Conservation (phyloP, 2,113 vertebrate species). For the Bos javanicus region DNA sequence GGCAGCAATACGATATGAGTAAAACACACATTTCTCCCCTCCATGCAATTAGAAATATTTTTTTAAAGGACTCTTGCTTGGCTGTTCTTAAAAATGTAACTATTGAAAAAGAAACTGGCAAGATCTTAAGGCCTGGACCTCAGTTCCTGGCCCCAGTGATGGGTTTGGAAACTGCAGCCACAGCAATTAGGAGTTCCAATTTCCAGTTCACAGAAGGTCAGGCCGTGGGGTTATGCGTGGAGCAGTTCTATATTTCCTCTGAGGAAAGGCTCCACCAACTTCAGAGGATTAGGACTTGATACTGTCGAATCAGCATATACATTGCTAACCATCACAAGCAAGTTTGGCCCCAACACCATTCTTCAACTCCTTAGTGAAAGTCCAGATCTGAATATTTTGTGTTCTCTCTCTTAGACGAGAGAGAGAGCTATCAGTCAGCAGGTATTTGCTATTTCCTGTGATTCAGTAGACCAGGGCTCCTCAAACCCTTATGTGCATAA, state of each 20-base stretch:
- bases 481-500: neutral
- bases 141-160: constrained; percentile 35
- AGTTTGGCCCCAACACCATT: neutral
- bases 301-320: neutral
- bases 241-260: constrained; percentile 34
- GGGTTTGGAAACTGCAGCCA: constrained; percentile 64
- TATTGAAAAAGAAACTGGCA: constrained; percentile 62
- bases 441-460: neutral
- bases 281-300: neutral
- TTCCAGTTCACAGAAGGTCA: constrained; percentile 63
- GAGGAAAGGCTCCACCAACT: neutral
- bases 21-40: constrained; percentile 10
- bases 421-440: neutral
- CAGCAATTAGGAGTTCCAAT: constrained; percentile 61
- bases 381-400: neutral
- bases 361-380: constrained; percentile 20
- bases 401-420: neutral
- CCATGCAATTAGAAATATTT: constrained; percentile 21
- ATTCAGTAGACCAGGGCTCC: neutral
- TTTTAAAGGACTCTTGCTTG: constrained; percentile 18
- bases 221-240: constrained; percentile 44
- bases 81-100: constrained; percentile 57
- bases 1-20: constrained; percentile 10
- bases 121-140: constrained; percentile 26
- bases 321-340: neutral